Conservation (phyloP, 2,797 vertebrate species). For the Cyclopterus lumpus region DNA sequence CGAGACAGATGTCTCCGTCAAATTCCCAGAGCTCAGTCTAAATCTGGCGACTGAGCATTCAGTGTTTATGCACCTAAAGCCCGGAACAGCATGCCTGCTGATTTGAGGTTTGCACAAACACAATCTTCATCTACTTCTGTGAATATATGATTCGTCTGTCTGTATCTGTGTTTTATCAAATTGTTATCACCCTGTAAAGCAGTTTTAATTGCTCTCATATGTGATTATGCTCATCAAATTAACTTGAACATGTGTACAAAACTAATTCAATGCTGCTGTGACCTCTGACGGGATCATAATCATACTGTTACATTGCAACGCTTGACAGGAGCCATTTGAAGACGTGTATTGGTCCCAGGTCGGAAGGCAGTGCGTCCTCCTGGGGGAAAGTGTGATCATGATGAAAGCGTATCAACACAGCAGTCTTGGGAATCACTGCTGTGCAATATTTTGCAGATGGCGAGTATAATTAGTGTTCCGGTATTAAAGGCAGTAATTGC, state of each 20-base stretch:
- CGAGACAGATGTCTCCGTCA: slow-evolving; percentile 60
- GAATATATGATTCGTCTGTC: not conserved
- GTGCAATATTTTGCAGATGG: slow-evolving; percentile 70
- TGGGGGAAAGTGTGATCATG: slow-evolving; percentile 55
- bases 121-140: slow-evolving; percentile 22
- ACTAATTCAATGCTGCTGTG: slow-evolving; percentile 15
- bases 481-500: slow-evolving; percentile 68
- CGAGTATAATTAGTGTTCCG: slow-evolving; percentile 75
- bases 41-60: slow-evolving; percentile 36
- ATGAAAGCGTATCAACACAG: slow-evolving; percentile 68
- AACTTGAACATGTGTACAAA: slow-evolving; percentile 13
- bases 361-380: slow-evolving; percentile 46
- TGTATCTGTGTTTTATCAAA: not conserved
- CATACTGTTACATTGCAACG: slow-evolving; percentile 16
- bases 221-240: slow-evolving; percentile 19
- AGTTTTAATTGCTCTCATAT: slow-evolving; percentile 7
- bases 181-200: not conserved
- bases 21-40: slow-evolving; percentile 43
- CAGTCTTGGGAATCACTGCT: slow-evolving; percentile 63
- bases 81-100: slow-evolving; percentile 43
- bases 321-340: slow-evolving; percentile 46
- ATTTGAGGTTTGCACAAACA: slow-evolving; percentile 35
- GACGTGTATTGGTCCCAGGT: slow-evolving; percentile 35
- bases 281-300: slow-evolving; percentile 48
- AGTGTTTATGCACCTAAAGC: slow-evolving; percentile 39